Percentiles rank a stretch among this genome's conserved stretches.
These are phyloP conservation scores for Pseudorasbora parva DNA, from an alignment of 2,113 vertebrate genomes.

Conservation along the genomic window DNA sequence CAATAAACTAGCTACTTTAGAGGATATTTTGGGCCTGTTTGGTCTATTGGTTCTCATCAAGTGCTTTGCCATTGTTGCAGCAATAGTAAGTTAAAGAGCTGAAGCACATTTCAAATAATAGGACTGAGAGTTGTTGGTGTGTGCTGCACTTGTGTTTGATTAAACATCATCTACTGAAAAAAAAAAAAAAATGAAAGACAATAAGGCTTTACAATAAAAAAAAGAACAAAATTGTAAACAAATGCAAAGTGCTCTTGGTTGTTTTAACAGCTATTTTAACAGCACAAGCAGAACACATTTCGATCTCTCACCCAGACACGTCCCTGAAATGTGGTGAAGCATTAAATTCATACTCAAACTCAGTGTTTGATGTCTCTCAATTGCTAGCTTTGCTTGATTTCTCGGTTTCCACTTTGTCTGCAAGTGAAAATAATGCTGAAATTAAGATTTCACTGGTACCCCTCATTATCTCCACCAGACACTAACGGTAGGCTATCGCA, in stretches of 20 bases:
- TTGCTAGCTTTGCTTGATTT: background rate
- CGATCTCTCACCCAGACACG: background rate
- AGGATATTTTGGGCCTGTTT: background rate
- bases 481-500: background rate
- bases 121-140: background rate
- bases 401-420: background rate
- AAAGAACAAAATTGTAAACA: background rate
- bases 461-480: constrained; percentile 23
- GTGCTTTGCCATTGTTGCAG: background rate
- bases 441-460: constrained; percentile 25
- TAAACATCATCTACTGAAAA: background rate
- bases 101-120: constrained; percentile 7
- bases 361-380: background rate
- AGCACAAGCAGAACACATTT: background rate
- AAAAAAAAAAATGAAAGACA: background rate
- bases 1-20: background rate
- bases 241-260: background rate
- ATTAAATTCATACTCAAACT: background rate
- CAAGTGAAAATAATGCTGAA: constrained; percentile 11
- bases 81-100: background rate
- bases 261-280: background rate
- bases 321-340: background rate
- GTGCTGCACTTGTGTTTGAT: constrained; percentile 15
- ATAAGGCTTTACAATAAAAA: background rate
- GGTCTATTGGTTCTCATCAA: constrained; percentile 2